Base-by-base conservation (phyloP, 2,113 vertebrate species). In the Oryzias woworae region DNA sequence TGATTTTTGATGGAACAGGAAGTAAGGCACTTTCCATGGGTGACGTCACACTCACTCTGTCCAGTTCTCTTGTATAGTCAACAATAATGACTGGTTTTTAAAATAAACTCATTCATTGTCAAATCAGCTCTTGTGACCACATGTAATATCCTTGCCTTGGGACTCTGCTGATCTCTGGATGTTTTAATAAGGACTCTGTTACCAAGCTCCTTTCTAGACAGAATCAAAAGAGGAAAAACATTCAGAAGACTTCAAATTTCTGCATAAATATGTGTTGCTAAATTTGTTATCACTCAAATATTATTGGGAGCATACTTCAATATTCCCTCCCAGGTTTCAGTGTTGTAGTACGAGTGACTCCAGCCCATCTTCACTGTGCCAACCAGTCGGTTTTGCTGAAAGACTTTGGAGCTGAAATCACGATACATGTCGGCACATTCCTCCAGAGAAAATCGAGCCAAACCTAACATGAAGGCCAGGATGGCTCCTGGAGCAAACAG, bases 341-440 rank as follows among this genome's bases (percentile, higher is more conserved):
- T 89, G 81, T 75, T 84, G 60, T 92, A 93, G 77, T 92, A 93
- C 26, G 91, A 90, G 67, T 92, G 90, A 64, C 60, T 90, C 90
- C 86, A 92, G 66, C 90, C 91, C 92, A 92, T 92, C 71, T 92
- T 89, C 71, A 93, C 42, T 0, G 90, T 91, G 48, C 91, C 91
- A 12, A 92, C 82, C 56, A 93, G 77, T 0, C 67, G 86, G 65
- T 92, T 92, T 69, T 92, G 90, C 13, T 60, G 69, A 68, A 93
- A 93, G n/a, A 92, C 89, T 20, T 92, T 90, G 3, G 87, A 84
- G 20, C 91, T 91, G 59, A 92, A 91, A 1, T 85, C 87, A 10
- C 73, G 76, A 69, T 92, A 92, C 88, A 92, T 88, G 6, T 92
- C 85, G 23, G 78, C 78, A 62, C 92, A 92, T 46, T 92, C 90